Evolutionary conservation across 1,140 invertebrate species (phyloP).

Genomic region (Ylistrum balloti): DNA sequence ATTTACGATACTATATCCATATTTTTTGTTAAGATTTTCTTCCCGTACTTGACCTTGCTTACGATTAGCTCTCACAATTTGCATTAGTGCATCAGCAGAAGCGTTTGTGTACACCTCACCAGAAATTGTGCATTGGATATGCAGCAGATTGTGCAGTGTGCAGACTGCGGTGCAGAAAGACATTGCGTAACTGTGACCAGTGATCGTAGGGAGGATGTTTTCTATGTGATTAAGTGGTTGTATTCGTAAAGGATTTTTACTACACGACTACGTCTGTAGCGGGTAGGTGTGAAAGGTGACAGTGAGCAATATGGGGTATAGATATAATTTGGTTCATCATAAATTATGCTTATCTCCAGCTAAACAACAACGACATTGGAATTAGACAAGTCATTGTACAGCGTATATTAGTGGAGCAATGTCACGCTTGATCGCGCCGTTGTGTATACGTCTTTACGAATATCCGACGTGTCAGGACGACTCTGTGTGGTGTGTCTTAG

Average conservation of each 20-base stretch:
- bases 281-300: background rate
- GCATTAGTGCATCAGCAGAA: conserved; percentile 27
- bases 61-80: conserved; percentile 4
- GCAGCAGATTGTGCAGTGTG: conserved; percentile 18
- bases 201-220: background rate
- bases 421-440: background rate
- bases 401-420: background rate
- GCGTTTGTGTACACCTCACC: conserved; percentile 7
- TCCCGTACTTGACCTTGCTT: conserved; percentile 37
- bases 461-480: background rate
- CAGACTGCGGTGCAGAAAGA: background rate
- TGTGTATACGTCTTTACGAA: background rate
- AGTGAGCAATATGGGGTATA: background rate
- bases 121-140: conserved; percentile 26
- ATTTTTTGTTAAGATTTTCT: background rate
- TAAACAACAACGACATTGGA: background rate
- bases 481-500: background rate
- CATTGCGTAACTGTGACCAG: conserved; percentile 3
- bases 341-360: conserved; percentile 18
- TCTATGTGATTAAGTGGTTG: background rate
- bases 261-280: background rate
- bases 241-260: conserved; percentile 19
- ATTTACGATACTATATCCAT: background rate
- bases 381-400: background rate
- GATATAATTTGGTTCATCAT: conserved; percentile 34